Evolutionary conservation across 2,797 vertebrate genomes (phyloP).

Genomic region (Zalophus californianus): DNA sequence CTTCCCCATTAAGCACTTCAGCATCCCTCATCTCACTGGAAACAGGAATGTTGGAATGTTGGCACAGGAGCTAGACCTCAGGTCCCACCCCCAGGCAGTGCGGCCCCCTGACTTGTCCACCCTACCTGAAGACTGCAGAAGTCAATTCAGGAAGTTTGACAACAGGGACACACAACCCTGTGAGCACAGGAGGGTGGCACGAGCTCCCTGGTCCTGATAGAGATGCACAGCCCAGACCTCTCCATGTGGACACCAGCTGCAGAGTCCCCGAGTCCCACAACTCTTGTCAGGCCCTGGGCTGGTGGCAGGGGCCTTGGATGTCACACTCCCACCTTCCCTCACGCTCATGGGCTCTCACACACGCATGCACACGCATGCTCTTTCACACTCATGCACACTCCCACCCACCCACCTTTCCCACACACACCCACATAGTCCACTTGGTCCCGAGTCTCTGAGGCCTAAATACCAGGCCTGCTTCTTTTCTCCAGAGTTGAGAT

Average conservation of each 20-base stretch:
- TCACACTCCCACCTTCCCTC: too few species aligned
- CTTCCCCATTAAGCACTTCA: neutral
- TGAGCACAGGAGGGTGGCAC: neutral
- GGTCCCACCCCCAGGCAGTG: too few species aligned
- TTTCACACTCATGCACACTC: neutral
- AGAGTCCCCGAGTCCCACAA: neutral
- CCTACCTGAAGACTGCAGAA: neutral
- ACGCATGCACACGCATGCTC: neutral
- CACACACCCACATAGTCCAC: neutral
- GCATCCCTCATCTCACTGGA: rapidly evolving
- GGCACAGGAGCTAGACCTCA: neutral
- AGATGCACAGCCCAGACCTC: neutral
- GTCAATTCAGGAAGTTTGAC: neutral
- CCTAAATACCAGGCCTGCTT: neutral
- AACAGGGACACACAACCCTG: neutral
- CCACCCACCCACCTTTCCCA: neutral
- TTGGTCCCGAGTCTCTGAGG: neutral
- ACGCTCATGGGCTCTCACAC: neutral
- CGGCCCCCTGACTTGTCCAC: too few species aligned
- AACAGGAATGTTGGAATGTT: neutral
- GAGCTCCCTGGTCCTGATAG: neutral
- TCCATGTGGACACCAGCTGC: too few species aligned
- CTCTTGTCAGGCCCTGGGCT: neutral
- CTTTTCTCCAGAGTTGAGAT: neutral
- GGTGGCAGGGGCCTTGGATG: too few species aligned